Percentiles rank a stretch among this genome's conserved stretches.
These are phyloP conservation scores for Aspidapion aeneum DNA, from an alignment of 2,888 invertebrate genomes.

Conservation along the genomic window DNA sequence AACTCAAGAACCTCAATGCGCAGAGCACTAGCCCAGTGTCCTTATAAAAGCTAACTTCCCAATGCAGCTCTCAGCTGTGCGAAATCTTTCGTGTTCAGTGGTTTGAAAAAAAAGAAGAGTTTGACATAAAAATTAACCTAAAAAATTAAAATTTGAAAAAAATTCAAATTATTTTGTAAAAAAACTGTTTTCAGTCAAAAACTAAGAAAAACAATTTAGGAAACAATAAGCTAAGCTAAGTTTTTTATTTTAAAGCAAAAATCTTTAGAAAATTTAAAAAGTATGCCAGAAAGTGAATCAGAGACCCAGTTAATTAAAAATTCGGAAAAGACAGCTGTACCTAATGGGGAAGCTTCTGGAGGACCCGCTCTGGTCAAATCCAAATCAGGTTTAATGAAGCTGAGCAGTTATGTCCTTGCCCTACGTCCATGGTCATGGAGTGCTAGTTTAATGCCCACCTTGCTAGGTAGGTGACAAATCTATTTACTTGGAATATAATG, in stretches of 20 bases:
- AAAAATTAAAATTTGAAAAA: not conserved
- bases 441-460: conserved; percentile 86
- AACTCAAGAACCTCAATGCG: too few species aligned
- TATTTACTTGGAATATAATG: too few species aligned
- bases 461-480: conserved; percentile 49
- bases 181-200: not conserved
- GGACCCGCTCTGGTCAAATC: conserved; percentile 14
- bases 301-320: not conserved
- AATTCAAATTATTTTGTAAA: not conserved
- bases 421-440: conserved; percentile 92
- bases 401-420: conserved; percentile 84
- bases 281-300: conserved; percentile 19
- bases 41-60: not conserved
- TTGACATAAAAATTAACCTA: not conserved
- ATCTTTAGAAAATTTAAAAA: conserved; percentile 5
- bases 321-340: conserved; percentile 9
- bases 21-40: too few species aligned
- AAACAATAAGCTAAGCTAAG: too few species aligned
- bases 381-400: conserved; percentile 69
- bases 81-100: too few species aligned
- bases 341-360: conserved; percentile 23
- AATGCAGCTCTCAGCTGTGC: too few species aligned
- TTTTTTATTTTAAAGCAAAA: too few species aligned
- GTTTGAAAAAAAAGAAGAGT: not conserved
- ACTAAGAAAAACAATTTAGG: not conserved